Conservation (phyloP, 2,113 vertebrate species). For the Emydura subglobosa region DNA sequence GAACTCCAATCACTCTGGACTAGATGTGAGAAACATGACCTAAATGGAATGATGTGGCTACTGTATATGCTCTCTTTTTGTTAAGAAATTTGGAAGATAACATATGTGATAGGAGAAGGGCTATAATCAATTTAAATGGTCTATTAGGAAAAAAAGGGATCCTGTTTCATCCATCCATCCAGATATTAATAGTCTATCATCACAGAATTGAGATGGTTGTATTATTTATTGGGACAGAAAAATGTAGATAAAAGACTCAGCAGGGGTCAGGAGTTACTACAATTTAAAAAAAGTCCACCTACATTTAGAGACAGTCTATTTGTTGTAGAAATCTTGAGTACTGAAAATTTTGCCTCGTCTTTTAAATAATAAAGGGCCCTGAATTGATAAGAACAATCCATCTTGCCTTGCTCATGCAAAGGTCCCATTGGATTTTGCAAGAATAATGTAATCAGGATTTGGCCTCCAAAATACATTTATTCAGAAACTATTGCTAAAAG, state of each 20-base stretch:
- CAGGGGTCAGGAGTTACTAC: not conserved
- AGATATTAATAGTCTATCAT: constrained; percentile 11
- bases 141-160: not conserved
- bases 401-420: not conserved
- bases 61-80: not conserved
- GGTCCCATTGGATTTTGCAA: not conserved
- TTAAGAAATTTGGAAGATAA: not conserved
- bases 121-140: constrained; percentile 13
- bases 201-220: not conserved
- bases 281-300: not conserved
- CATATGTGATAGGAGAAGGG: not conserved
- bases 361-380: not conserved
- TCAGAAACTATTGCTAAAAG: not conserved
- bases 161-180: not conserved
- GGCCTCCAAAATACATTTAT: not conserved
- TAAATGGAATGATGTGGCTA: not conserved
- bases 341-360: not conserved
- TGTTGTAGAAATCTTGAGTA: not conserved
- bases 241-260: not conserved
- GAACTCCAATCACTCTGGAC: not conserved
- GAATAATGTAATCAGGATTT: not conserved
- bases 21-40: not conserved
- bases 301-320: not conserved
- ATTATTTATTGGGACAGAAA: constrained; percentile 19
- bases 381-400: not conserved